Evolutionary conservation across 1,140 invertebrate genomes (phyloP).

Genomic region (Lucilia sericata): DNA sequence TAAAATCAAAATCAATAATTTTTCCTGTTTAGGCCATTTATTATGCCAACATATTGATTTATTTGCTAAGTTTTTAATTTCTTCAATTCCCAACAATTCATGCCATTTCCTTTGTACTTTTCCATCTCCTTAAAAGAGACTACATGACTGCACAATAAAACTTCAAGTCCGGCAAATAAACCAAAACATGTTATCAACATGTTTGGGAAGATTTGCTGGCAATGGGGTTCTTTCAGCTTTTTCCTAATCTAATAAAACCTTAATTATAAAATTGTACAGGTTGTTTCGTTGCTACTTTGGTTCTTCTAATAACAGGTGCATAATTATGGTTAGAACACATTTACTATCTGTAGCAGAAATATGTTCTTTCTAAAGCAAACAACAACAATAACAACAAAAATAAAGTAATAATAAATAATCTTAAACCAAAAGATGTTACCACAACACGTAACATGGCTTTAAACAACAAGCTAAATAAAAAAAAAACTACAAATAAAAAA

Average conservation of each 20-base stretch:
- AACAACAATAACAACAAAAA: neutral
- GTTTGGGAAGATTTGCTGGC: neutral
- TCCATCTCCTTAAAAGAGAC: neutral
- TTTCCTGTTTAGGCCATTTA: neutral
- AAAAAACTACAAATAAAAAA: neutral
- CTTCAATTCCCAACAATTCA: neutral
- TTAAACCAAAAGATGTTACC: neutral
- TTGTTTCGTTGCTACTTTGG: neutral
- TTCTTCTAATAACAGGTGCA: neutral
- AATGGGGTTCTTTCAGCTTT: neutral
- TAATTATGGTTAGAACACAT: conserved; percentile 1
- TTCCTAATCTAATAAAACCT: conserved; percentile 19
- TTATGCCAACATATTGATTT: conserved; percentile 5
- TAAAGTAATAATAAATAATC: neutral
- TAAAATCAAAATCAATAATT: neutral
- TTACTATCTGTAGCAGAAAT: no score
- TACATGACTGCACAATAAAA: neutral
- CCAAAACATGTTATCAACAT: conserved; percentile 8
- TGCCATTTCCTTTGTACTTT: neutral
- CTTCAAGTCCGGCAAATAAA: neutral
- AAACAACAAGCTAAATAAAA: neutral
- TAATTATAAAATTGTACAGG: conserved; percentile 12
- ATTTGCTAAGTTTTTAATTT: neutral
- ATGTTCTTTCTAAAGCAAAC: no score
- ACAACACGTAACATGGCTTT: neutral